Percentiles rank a stretch among this genome's conserved stretches.
Evolutionary conservation across 2,888 invertebrate genomes (phyloP).

Genomic region (Platerodrilus igneus): DNA sequence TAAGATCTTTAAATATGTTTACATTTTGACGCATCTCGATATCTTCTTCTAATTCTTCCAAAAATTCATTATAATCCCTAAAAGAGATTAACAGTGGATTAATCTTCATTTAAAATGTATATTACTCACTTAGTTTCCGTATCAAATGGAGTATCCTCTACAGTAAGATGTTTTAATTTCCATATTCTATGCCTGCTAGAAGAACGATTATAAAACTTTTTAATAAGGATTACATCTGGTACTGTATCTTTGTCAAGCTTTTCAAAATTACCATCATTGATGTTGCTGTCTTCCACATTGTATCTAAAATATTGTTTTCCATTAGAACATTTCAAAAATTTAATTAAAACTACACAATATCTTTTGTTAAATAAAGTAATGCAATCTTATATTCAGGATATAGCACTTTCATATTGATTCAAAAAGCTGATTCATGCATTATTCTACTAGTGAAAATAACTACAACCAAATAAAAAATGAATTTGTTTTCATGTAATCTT

Average conservation of each 20-base stretch:
- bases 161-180: constrained; percentile 86
- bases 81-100: constrained; percentile 28
- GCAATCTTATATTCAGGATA: too few relatives aligned
- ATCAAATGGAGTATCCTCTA: constrained; percentile 59
- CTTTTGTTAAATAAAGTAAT: background rate
- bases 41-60: constrained; percentile 97
- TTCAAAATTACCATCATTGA: constrained; percentile 87
- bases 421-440: too few relatives aligned
- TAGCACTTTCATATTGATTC: too few relatives aligned
- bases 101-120: constrained; percentile 1
- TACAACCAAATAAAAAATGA: too few relatives aligned
- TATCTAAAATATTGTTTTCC: too few relatives aligned
- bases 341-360: background rate
- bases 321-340: background rate
- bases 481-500: too few relatives aligned
- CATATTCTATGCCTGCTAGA: constrained; percentile 71
- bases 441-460: too few relatives aligned
- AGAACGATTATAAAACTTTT: constrained; percentile 80
- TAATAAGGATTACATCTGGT: constrained; percentile 92
- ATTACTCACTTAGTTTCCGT: constrained; percentile 56
- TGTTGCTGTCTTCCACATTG: constrained; percentile 84
- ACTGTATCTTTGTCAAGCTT: constrained; percentile 63
- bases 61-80: constrained; percentile 91
- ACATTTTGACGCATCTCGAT: constrained; percentile 82
- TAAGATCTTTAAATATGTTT: constrained; percentile 78